Percentiles rank a stretch among this genome's conserved stretches.
These are phyloP conservation scores for Vesta saturnalis DNA, from an alignment of 2,888 invertebrate genomes.

Conservation along the genomic window DNA sequence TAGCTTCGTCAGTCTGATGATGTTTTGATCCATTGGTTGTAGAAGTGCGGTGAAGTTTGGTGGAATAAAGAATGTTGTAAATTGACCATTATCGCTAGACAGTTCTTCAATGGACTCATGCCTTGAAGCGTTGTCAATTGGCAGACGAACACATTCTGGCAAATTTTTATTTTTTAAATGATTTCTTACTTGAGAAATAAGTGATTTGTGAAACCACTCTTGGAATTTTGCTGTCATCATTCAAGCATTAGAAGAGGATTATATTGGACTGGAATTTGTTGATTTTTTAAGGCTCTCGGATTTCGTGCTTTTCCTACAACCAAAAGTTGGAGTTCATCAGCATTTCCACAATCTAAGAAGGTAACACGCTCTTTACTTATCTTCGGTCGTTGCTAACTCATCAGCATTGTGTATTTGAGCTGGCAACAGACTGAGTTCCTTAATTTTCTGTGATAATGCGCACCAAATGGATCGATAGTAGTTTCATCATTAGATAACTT, in stretches of 20 bases:
- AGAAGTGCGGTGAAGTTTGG: no score
- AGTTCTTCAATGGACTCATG: not conserved
- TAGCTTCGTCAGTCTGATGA: not conserved
- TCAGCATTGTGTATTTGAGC: no score
- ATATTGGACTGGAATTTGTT: not conserved
- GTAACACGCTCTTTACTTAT: no score
- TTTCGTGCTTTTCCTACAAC: not conserved
- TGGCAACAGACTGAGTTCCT: no score
- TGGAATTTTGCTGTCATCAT: not conserved
- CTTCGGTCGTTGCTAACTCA: no score
- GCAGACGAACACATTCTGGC: no score
- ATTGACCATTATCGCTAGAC: not conserved
- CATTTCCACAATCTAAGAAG: not conserved
- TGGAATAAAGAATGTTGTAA: no score
- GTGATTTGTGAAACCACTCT: no score
- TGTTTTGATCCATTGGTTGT: not conserved
- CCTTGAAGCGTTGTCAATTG: not conserved
- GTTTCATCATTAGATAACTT: not conserved
- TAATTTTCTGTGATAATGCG: no score
- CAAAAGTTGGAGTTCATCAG: not conserved
- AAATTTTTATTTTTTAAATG: not conserved
- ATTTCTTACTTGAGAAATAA: no score
- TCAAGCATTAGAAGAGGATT: not conserved
- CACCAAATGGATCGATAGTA: no score
- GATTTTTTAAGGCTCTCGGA: not conserved